A percentile compares a stretch with the other conserved stretches of the same genome.
Conservation (phyloP, 2,797 vertebrate species). For the Huso huso region DNA sequence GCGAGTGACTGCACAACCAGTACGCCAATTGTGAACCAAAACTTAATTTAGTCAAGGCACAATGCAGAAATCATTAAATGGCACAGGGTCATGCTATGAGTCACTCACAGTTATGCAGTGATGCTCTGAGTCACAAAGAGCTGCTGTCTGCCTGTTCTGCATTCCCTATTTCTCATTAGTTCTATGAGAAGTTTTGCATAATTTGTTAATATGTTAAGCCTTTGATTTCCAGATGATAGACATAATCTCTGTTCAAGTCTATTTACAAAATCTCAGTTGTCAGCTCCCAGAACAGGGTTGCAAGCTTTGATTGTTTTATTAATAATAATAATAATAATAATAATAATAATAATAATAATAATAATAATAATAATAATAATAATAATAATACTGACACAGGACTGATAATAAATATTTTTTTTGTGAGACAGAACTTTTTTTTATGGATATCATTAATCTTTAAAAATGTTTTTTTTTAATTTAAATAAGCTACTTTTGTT, state of each 20-base stretch:
- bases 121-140: neutral
- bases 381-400: too few species aligned
- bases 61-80: neutral
- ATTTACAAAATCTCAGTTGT: neutral
- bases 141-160: neutral
- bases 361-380: too few species aligned
- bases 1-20: too few species aligned
- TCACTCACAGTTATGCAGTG: neutral
- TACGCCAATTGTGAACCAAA: neutral
- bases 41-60: neutral
- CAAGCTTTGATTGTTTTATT: too few species aligned
- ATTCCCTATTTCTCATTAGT: neutral
- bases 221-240: constrained; percentile 1
- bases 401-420: too few species aligned
- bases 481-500: too few species aligned
- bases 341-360: too few species aligned
- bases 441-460: too few species aligned
- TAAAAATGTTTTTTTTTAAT: too few species aligned
- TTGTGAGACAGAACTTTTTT: too few species aligned
- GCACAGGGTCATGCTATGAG: neutral
- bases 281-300: neutral
- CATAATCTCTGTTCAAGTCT: neutral
- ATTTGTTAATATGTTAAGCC: constrained; percentile 4
- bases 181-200: constrained; percentile 1
- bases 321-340: too few species aligned